Conservation (phyloP, 2,113 vertebrate species). For the Sturnus vulgaris region DNA sequence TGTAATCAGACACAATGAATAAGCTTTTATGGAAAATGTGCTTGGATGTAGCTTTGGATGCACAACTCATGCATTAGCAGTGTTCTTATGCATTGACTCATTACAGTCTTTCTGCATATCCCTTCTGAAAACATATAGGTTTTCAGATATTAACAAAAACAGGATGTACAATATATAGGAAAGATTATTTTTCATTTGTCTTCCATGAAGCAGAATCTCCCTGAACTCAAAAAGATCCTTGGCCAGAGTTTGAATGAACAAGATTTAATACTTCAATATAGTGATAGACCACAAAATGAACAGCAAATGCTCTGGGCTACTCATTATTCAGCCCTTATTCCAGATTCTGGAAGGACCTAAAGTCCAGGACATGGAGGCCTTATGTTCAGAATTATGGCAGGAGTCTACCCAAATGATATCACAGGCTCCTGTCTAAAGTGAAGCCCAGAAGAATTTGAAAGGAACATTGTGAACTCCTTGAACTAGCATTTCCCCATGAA, state of each 20-base stretch:
- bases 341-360: background rate
- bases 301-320: background rate
- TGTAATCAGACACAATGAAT: background rate
- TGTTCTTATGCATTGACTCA: background rate
- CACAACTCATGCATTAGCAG: background rate
- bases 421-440: background rate
- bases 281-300: background rate
- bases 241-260: background rate
- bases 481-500: slow-evolving; percentile 1
- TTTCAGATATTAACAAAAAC: background rate
- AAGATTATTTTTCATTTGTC: background rate
- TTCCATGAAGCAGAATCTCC: background rate
- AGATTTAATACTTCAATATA: background rate
- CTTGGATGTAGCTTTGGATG: background rate
- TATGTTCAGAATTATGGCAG: background rate
- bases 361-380: background rate
- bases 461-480: background rate
- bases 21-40: background rate
- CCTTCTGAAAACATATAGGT: background rate
- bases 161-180: fast-evolving
- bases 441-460: background rate
- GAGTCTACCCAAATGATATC: background rate
- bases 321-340: background rate
- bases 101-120: background rate
- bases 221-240: background rate